phyloP scores from a whole-genome alignment of 2,797 vertebrate genomes.

The Ctenochaetus hawaiiensis region DNA sequence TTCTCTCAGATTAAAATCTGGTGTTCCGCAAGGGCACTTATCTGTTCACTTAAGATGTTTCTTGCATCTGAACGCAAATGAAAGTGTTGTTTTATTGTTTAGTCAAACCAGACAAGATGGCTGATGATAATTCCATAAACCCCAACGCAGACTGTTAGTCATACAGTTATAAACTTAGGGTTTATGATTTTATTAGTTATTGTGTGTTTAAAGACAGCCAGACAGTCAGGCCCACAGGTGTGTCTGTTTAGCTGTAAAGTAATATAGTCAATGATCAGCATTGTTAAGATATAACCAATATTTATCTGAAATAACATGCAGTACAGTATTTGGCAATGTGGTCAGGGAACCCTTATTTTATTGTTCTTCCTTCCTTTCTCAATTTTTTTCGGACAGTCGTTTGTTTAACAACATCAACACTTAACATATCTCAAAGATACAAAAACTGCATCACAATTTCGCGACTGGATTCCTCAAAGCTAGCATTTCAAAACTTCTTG shows the following conservation, averaged over 20 bases:
- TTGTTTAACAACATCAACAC: not conserved
- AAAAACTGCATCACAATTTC: not conserved
- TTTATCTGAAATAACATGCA: not conserved
- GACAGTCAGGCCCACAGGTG: too few species aligned
- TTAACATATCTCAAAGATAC: not conserved
- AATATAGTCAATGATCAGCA: not conserved
- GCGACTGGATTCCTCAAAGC: not conserved
- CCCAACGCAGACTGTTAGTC: not conserved
- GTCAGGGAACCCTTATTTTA: too few species aligned
- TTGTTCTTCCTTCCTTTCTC: too few species aligned
- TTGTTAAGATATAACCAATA: slow-evolving; percentile 1
- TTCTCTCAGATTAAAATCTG: not conserved
- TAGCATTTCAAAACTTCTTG: not conserved
- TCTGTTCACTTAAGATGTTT: not conserved
- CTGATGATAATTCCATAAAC: not conserved
- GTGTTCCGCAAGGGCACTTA: not conserved
- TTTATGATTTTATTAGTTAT: too few species aligned
- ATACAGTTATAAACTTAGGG: too few species aligned
- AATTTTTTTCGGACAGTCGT: not conserved
- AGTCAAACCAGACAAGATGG: not conserved
- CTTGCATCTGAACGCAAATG: not conserved
- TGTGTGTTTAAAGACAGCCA: too few species aligned
- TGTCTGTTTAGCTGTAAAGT: too few species aligned
- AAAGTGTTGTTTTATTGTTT: not conserved
- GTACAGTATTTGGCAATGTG: not conserved